Evolutionary conservation across 2,113 vertebrate genomes (phyloP).

Genomic region (Serilophus lunatus): DNA sequence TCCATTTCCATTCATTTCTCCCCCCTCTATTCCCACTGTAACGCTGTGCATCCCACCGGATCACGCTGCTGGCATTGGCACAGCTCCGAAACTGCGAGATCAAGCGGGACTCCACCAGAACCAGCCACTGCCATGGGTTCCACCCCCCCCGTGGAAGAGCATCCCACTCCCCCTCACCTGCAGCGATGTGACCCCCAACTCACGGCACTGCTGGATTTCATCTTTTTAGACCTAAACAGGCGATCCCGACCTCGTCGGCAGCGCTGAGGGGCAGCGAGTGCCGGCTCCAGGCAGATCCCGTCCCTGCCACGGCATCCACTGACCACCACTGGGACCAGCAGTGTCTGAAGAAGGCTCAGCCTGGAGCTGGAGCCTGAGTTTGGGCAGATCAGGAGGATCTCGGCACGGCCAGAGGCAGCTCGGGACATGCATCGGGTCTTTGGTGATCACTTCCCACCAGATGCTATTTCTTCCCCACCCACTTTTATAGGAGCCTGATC

Average conservation of each 20-base stretch:
- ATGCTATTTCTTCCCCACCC: slow-evolving; percentile 24
- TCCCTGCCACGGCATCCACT: neutral
- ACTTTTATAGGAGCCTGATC: slow-evolving; percentile 12
- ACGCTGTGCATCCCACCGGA: fast-evolving
- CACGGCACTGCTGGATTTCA: neutral
- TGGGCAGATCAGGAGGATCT: neutral
- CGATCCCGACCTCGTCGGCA: fast-evolving
- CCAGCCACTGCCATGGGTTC: neutral
- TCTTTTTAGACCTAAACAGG: neutral
- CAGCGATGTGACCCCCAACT: fast-evolving
- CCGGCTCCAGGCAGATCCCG: neutral
- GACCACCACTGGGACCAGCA: neutral
- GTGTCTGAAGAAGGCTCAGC: neutral
- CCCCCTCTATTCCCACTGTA: neutral
- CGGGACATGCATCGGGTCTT: neutral
- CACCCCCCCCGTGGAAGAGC: fast-evolving
- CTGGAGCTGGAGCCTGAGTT: neutral
- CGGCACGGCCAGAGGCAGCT: neutral
- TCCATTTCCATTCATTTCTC: neutral
- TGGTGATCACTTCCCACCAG: neutral
- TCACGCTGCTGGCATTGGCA: fast-evolving
- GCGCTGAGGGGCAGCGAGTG: fast-evolving
- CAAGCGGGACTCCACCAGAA: neutral
- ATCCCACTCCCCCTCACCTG: fast-evolving
- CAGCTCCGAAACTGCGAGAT: neutral